Base-by-base conservation (phyloP, 2,888 invertebrate genomes). In the Ametastegia equiseti region DNA sequence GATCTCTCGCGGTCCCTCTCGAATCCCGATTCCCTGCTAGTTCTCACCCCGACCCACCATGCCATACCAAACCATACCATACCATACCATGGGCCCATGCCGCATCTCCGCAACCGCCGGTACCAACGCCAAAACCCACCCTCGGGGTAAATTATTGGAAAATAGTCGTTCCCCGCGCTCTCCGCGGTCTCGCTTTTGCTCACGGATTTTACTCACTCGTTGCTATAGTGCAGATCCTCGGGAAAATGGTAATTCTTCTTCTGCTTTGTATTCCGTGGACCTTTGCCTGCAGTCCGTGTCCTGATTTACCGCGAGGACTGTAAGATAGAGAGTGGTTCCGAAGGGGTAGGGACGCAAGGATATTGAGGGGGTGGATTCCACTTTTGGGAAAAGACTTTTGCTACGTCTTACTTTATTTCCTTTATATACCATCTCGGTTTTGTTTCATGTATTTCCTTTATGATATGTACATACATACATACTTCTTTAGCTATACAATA, bases 61-160 rank as follows among this genome's bases (percentile, higher is more conserved):
- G n/a, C n/a, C n/a, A n/a, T n/a, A n/a, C n/a, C n/a, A n/a, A n/a
- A n/a, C n/a, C n/a, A n/a, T n/a, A n/a, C n/a, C n/a, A n/a, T n/a
- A n/a, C n/a, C n/a, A n/a, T n/a, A n/a, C n/a, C n/a, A n/a, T n/a
- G n/a, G n/a, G n/a, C n/a, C n/a, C n/a, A n/a, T n/a, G n/a, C n/a
- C n/a, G n/a, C n/a, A 47, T 60, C 50, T 39, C 81, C 80, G 60
- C 23, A 50, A 42, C 57, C 80, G 19, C 71, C 81, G 69, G n/a
- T n/a, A n/a, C 80, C 79, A 77, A 77, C 80, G 71, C 80, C 81
- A 50, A 78, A 78, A 78, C 67, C 30, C 81, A 63, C 81, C 81
- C 75, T 47, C 81, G 80, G 83, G 87, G 84, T 88, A 89, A 90
- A 90, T 91, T 90, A 91, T 91, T 91, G 91, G 90, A 91, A 91